Base-by-base conservation (phyloP, 2,888 invertebrate genomes). In the Anagyrus pseudococci region DNA sequence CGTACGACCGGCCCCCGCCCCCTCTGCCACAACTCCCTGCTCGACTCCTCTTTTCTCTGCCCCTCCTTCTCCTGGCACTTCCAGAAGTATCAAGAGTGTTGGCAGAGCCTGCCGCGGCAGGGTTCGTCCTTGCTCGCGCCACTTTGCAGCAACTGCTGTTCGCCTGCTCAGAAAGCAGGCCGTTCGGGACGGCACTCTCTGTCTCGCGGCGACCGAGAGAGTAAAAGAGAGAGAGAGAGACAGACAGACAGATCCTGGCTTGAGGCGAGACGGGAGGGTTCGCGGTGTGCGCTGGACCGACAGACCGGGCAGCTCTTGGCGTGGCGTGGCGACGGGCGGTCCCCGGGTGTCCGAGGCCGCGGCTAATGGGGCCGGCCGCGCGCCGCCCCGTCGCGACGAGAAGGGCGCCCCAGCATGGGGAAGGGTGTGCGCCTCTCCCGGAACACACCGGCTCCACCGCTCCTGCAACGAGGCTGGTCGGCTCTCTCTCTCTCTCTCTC, bases 391-490 rank as follows among this genome's bases (percentile, higher is more conserved):
- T 13, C 10, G 33, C 10, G 33, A 37, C 33, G 33, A 37, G 33
- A 37, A 15, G 2, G 33, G 13, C 33, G 33, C 33, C 33, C 33
- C 33, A 10, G 15, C 3, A 37, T 10, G 13, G 8, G 8, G 15
- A 37, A 43, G 43, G 43, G 19, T 2, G 17, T 17, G 17, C 19
- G 43, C 17, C 29, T 23, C 44, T n/a, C n/a, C 49, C 4, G 52
- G 26, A 17, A 43, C 49, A 46, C 26, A 20, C 13, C 40, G 40
- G 23, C 37, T 23, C 52, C 43, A 43, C 6, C 41, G n/a, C 47
- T 19, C 40, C 20, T 25, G 29, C 17, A 10, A 41, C 54, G 58
- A 25, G 67, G 68, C 77, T 77, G 43, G 43, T n/a, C 43, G 7
- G 33, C 33, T 33, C 33, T 33, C 33, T n/a, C n/a, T n/a, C n/a